Conservation (phyloP, 2,113 vertebrate species). For the Syngnathus scovelli region DNA sequence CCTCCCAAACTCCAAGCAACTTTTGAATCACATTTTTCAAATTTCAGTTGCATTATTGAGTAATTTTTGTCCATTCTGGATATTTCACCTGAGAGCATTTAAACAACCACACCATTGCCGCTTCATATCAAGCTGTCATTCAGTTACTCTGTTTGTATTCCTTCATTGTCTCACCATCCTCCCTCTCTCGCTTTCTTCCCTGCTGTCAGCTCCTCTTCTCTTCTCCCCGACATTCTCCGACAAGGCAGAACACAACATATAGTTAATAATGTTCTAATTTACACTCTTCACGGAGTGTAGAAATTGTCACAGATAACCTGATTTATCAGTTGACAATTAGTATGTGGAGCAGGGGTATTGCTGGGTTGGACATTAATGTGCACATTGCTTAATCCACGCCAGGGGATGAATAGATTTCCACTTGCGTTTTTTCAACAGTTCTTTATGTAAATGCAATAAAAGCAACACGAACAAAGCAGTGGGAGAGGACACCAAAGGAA, state of each 20-base stretch:
- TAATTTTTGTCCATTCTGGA: not conserved
- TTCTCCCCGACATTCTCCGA: conserved; percentile 45
- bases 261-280: conserved; percentile 75
- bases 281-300: conserved; percentile 65
- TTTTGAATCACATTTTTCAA: no score
- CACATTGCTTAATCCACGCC: conserved; percentile 71
- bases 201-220: conserved; percentile 42
- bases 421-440: conserved; percentile 75
- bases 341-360: conserved; percentile 70
- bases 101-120: not conserved
- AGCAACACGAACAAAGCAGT: conserved; percentile 58
- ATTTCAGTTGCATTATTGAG: not conserved
- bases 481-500: conserved; percentile 32
- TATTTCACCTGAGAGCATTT: not conserved
- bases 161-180: conserved; percentile 50
- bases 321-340: conserved; percentile 75
- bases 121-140: conserved; percentile 1
- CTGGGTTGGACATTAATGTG: conserved; percentile 69
- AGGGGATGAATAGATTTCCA: conserved; percentile 73
- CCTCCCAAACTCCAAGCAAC: no score
- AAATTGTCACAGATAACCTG: conserved; percentile 73
- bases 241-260: conserved; percentile 58
- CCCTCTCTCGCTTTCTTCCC: conserved; percentile 3
- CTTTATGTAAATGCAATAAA: conserved; percentile 69
- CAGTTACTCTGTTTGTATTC: conserved; percentile 13